Base-by-base conservation (phyloP, 2,888 invertebrate species). In the Spilarctia lutea region DNA sequence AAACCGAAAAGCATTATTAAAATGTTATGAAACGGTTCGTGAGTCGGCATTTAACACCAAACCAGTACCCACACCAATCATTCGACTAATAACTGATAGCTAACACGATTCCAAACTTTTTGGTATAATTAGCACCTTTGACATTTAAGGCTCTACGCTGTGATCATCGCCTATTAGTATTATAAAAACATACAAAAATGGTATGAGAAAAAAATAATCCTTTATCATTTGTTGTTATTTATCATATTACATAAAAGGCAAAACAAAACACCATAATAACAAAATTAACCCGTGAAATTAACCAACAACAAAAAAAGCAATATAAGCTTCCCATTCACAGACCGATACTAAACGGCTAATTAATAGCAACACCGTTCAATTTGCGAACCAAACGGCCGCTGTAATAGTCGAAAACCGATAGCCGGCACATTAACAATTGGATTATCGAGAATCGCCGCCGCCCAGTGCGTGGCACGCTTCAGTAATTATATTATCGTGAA, bases 371-470 rank as follows among this genome's bases (percentile, higher is more conserved):
- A 85, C 87, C 89, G 89, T 83, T 90, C 92, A 92, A 94, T 93
- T 94, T 89, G 90, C 87, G 87, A 80, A 85, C 89, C 89, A 86
- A 91, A 93, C 88, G 84, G 91, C 90, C 90, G 90, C 87, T 88
- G 92, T 94, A 90, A 92, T 90, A 88, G 91, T 79, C 85, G 81
- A 77, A 83, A 85, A 85, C 85, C 85, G 85, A 85, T 85, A 81
- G 85, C 81, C 91, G 85, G 90, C 91, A 90, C 92, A 94, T 94
- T 93, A 91, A 91, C 91, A 89, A 91, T 92, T 88, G 94, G 92
- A 94, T 94, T 92, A 94, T 94, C 88, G 93, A 90, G 88, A 91
- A 92, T 90, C 83, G 90, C 88, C 84, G 86, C 87, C 86, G 88
- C 86, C 88, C 89, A 87, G 83, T 88, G 86, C 83, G 75, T 84